Base-by-base conservation (phyloP, 2,888 invertebrate species). In the Asteroscopus sphinx region DNA sequence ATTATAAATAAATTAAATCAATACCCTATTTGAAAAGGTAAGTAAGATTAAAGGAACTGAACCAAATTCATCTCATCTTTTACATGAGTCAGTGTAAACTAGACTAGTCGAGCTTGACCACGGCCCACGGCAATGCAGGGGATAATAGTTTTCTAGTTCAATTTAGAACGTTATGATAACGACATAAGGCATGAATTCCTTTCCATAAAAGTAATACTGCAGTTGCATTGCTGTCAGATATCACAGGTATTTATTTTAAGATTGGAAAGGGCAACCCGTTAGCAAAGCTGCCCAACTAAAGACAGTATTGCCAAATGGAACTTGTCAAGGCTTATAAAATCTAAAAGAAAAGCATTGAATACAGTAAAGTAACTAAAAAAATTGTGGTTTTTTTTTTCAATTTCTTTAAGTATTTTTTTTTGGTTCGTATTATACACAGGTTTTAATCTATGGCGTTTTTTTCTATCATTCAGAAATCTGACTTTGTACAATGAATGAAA, bases 211-310 rank as follows among this genome's bases (percentile, higher is more conserved):
- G 21, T 9, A 2, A n/a, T 9, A 28, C 11, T 9, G n/a, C 17
- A 17, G 33, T 21, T 33, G 21, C 12, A 9, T 9, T 44, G 13
- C 25, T 35, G 25, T 39, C 21, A 21, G 33, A 13, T 21, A 44
- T 25, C 21, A 12, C 13, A 25, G 13, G n/a, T 13, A 45, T 45
- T 45, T 32, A 25, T 35, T 35, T 25, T 21, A 48, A 39, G 39
- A 48, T 48, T 39, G 13, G 13, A 37, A 30, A 17, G 30, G 37
- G 21, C 30, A 7, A 15, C 8, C 4, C 3, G 13, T 15, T 35
- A 15, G 35, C 35, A 2, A 35, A 8, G 35, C 15, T 15, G 12
- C 13, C 1, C 9, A 15, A 32, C 6, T 33, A 13, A 15, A 15
- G 3, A 6, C 13, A 9, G 15, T 35, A 15, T 15, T 35, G 15